Base-by-base conservation (phyloP, 2,888 invertebrate species). In the Drosophila austrosaltans region DNA sequence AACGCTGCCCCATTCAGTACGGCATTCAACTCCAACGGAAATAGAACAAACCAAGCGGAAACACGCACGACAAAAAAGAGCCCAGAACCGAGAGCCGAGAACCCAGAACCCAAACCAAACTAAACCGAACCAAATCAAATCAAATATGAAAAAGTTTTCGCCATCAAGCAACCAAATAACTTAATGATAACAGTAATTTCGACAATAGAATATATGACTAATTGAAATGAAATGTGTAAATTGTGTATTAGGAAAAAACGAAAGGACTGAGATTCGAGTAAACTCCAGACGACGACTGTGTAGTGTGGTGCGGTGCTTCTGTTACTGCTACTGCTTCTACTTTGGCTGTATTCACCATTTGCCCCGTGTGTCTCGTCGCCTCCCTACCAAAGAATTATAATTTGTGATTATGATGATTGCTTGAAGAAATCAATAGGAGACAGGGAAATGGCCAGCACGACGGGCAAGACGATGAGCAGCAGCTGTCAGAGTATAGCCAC, bases 401-500 rank as follows among this genome's bases (percentile, higher is more conserved):
- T 61, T 66, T 66, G 40, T 53, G 54, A 60, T 73, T 60, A 76
- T 76, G 62, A 86, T 83, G 77, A 71, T 69, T 81, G 77, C 69
- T 75, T 83, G 83, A 70, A 88, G 79, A 87, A 87, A 87, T 87
- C 87, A 88, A 87, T 87, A 82, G 75, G 58, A 58, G 48, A 48
- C 48, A 48, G 48, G 48, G 48, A 48, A 48, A 86, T 82, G 83
- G 79, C 81, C 71, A 74, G 85, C 58, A 82, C 81, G 79, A 78
- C 89, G 62, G 90, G 86, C 58, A 82, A 82, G 79, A 79, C 89
- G 63, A 90, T 91, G 83, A 91, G 90, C 80, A 89, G 78, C 80
- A 91, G 91, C 83, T 91, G 91, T 72, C 91, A 91, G 67, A 91
- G 91, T 74, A 91, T 91, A 75, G 81, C 84, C 59, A 87, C 89